Evolutionary conservation across 2,113 vertebrate species (phyloP).

Genomic region (Pandion haliaetus): DNA sequence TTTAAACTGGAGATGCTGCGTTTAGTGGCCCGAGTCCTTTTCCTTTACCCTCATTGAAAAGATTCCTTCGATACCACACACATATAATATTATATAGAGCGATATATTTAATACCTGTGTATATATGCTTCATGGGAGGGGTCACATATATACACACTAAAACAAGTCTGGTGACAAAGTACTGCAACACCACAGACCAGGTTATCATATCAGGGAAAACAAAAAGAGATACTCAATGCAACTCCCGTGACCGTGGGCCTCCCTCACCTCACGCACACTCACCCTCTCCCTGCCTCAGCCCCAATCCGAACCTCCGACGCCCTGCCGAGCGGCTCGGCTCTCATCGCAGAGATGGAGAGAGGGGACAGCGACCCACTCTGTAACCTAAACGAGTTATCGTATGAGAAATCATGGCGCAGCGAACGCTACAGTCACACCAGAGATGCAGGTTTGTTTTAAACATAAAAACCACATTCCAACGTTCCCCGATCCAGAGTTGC

Average conservation of each 20-base stretch:
- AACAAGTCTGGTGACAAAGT: constrained; percentile 79
- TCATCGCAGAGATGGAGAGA: not conserved
- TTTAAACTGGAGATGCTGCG: constrained; percentile 64
- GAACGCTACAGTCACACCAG: not conserved
- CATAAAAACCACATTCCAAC: not conserved
- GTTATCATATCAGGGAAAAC: constrained; percentile 69
- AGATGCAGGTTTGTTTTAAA: constrained; percentile 28
- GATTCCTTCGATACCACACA: constrained; percentile 78
- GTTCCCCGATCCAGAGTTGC: not conserved
- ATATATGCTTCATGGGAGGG: constrained; percentile 79
- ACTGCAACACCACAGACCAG: constrained; percentile 76
- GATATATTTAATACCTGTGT: constrained; percentile 85
- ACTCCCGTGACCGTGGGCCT: not conserved
- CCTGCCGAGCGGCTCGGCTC: not conserved
- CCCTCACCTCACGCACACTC: not conserved
- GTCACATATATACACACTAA: constrained; percentile 83
- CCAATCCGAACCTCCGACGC: not conserved
- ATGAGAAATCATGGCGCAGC: not conserved
- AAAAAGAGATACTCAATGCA: constrained; percentile 39
- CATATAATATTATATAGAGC: constrained; percentile 83
- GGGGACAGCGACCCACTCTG: not conserved
- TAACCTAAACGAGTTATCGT: not conserved
- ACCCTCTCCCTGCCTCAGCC: not conserved
- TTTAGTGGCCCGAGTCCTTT: constrained; percentile 72
- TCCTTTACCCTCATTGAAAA: constrained; percentile 71